phyloP scores from a whole-genome alignment of 2,113 vertebrate species.

The Dolichallabes microphthalmus region DNA sequence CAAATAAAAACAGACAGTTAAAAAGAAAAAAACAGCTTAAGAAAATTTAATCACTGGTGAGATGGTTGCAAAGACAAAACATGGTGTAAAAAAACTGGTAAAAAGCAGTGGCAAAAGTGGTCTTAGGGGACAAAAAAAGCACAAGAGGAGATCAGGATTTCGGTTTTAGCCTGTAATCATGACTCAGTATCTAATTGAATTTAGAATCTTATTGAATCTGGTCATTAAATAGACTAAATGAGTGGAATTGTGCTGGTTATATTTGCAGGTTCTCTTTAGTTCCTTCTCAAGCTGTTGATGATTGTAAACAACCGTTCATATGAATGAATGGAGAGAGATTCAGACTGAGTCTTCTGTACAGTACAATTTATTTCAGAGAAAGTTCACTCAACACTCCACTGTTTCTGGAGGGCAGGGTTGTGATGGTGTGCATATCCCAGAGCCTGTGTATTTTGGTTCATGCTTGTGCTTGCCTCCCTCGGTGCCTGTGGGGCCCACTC shows the following conservation, averaged over 20 bases:
- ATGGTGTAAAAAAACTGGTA: no score
- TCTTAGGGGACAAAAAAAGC: neutral
- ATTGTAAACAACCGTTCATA: neutral
- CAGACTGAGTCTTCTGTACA: neutral
- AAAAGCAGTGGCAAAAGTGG: neutral
- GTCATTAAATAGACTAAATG: neutral
- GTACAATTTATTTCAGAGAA: neutral
- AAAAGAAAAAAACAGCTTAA: no score
- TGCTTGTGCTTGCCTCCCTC: constrained; percentile 69
- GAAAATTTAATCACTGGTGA: neutral
- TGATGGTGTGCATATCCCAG: constrained; percentile 18
- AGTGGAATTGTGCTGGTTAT: neutral
- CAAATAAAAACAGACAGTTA: neutral
- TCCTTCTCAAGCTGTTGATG: neutral
- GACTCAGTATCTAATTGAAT: constrained; percentile 7
- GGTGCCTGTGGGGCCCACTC: constrained; percentile 70
- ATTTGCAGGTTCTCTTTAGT: neutral
- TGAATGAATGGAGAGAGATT: neutral
- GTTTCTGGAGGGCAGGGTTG: constrained; percentile 41
- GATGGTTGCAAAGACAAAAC: neutral
- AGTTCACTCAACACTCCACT: constrained; percentile 3
- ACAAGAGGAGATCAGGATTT: neutral
- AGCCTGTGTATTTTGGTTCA: constrained; percentile 63
- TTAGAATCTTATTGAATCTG: constrained; percentile 26
- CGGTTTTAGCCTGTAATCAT: constrained; percentile 22